These are phyloP conservation scores for Stenoptilia bipunctidactyla DNA, from an alignment of 2,888 invertebrate genomes.

Conservation along the genomic window DNA sequence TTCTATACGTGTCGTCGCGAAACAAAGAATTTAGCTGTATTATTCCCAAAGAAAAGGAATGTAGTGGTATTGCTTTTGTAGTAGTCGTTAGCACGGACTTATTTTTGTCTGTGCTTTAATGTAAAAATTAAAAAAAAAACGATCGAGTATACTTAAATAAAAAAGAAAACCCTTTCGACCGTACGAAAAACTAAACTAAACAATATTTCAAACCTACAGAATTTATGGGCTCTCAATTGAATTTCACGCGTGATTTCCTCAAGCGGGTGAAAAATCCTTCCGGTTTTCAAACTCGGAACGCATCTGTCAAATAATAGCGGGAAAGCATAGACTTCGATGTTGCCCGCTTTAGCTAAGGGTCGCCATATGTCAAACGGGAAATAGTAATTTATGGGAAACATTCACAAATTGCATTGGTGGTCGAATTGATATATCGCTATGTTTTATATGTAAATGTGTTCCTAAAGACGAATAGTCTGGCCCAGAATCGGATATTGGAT, in stretches of 20 bases:
- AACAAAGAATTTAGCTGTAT: too few relatives aligned
- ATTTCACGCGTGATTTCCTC: slow-evolving; percentile 66
- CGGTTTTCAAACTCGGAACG: slow-evolving; percentile 50
- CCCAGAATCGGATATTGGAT: slow-evolving; percentile 53
- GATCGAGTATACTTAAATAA: too few relatives aligned
- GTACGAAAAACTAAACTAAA: not conserved
- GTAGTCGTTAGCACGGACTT: too few relatives aligned
- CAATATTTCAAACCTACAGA: slow-evolving; percentile 37
- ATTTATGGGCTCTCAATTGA: slow-evolving; percentile 63
- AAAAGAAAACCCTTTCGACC: not conserved
- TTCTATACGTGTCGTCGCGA: too few relatives aligned
- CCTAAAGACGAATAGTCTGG: slow-evolving; percentile 52
- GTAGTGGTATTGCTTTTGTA: too few relatives aligned
- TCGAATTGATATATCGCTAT: slow-evolving; percentile 67
- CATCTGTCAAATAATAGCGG: slow-evolving; percentile 64
- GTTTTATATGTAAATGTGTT: slow-evolving; percentile 68
- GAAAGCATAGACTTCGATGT: slow-evolving; percentile 36
- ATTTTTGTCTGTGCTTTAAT: too few relatives aligned
- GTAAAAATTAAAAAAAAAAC: too few relatives aligned
- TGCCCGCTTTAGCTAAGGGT: slow-evolving; percentile 42
- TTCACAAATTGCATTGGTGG: slow-evolving; percentile 68
- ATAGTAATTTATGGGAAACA: slow-evolving; percentile 66
- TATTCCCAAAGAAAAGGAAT: too few relatives aligned
- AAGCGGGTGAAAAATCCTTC: slow-evolving; percentile 53
- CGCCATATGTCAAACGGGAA: slow-evolving; percentile 63